Conservation (phyloP, 2,113 vertebrate species). For the Leucoraja erinaceus region DNA sequence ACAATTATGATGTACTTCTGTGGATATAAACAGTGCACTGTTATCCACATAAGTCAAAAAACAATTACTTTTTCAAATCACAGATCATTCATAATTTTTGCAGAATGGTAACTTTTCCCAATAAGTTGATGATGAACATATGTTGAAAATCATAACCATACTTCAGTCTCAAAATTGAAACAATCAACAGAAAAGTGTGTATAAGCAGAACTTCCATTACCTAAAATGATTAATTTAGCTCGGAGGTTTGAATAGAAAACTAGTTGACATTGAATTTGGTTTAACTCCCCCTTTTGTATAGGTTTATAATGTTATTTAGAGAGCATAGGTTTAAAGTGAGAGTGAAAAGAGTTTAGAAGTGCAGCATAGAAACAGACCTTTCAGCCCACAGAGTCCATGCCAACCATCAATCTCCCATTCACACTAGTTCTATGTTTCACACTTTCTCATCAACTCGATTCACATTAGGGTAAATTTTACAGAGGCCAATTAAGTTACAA, state of each 20-base stretch:
- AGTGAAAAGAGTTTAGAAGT: too few species aligned
- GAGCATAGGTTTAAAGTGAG: too few species aligned
- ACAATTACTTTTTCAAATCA: background rate
- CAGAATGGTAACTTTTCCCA: background rate
- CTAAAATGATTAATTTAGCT: background rate
- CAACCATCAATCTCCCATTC: too few species aligned
- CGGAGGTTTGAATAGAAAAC: background rate
- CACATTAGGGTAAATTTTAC: too few species aligned
- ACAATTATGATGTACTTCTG: background rate
- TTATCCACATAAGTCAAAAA: background rate
- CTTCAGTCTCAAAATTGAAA: background rate
- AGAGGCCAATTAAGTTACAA: too few species aligned
- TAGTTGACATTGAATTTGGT: background rate
- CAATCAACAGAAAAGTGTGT: background rate
- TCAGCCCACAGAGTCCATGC: too few species aligned
- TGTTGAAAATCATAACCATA: background rate
- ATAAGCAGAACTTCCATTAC: background rate
- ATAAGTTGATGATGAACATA: background rate
- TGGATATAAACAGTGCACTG: background rate
- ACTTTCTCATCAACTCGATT: too few species aligned
- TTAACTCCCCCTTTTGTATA: background rate
- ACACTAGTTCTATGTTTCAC: too few species aligned
- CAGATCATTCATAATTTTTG: background rate
- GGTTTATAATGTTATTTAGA: background rate
- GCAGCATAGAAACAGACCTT: too few species aligned